Evolutionary conservation across 2,888 invertebrate genomes (phyloP), one percentile per base, ranked within the genome.

Genomic region (Ormyrus labotus): DNA sequence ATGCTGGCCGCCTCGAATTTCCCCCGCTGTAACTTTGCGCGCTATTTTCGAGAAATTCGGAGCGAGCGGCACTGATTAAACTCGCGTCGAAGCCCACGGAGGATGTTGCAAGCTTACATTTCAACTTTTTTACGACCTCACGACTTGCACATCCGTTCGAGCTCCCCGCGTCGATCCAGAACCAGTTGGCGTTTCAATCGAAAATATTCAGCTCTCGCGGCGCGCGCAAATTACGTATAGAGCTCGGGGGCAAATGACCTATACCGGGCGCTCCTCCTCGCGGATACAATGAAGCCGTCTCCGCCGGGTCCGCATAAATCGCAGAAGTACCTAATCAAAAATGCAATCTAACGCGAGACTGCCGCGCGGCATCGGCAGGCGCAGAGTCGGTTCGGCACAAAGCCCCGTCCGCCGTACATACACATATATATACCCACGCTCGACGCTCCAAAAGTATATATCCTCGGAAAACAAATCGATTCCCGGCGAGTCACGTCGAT

Each of bases 401-500:
- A 61, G 48, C 34, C 34, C 34, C 34, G 34, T 34, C 34, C 34
- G 34, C 34, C 34, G 34, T 4, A 60, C 9, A 70, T 3, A 60
- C 1, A 10, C 2, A 61, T 0, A 61, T 0, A 61, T 10, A 50
- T 5, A 71, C 13, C 58, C 19, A 7, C n/a, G 47, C 61, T 34
- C 13, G 53, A 53, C 47, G 53, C 68, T 76, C 69, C 60, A 76
- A 76, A 76, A 68, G 69, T 11, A 11, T 51, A 60, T 34, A 63
- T 13, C n/a, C 34, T 11, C 6, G 47, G 51, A 69, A 76, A 76
- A 76, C 76, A 76, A 76, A 76, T 76, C 76, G 76, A 76, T 76
- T 69, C 63, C 47, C 34, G 5, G 58, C 8, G 48, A 9, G 67
- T 34, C 74, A 72, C 53, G 71, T 71, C 71, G 65, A 8, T 61